Evolutionary conservation across 2,797 vertebrate species (phyloP).

Genomic region (Poeciliopsis infans): DNA sequence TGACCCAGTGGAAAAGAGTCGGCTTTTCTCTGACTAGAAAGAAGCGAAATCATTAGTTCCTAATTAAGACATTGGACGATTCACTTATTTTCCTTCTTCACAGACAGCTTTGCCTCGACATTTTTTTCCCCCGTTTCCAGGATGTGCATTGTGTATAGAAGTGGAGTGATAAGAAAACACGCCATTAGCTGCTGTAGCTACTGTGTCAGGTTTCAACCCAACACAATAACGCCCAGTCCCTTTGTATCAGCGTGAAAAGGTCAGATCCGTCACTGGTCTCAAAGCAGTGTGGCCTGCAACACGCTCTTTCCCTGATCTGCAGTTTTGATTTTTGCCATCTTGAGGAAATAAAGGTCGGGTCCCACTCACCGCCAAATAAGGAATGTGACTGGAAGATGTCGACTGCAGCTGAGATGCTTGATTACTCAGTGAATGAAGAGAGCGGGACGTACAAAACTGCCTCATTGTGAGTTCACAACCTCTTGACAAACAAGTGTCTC

Average conservation of each 20-base stretch:
- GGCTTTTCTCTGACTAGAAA: conserved; percentile 22
- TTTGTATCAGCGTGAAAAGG: conserved; percentile 61
- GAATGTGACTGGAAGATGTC: conserved; percentile 14
- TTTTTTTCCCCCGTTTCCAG: conserved; percentile 17
- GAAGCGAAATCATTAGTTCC: conserved; percentile 47
- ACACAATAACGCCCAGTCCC: conserved; percentile 48
- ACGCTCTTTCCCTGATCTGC: conserved; percentile 20
- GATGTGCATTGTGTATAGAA: conserved; percentile 27
- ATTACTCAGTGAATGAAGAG: conserved; percentile 23
- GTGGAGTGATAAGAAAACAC: conserved; percentile 33
- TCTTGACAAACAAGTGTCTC: conserved; percentile 31
- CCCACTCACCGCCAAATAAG: neutral
- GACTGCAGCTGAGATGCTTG: conserved; percentile 25
- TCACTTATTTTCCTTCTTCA: conserved; percentile 49
- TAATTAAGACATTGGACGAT: conserved; percentile 53
- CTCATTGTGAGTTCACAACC: conserved; percentile 17
- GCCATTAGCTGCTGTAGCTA: conserved; percentile 38
- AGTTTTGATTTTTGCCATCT: conserved; percentile 31
- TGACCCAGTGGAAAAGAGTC: conserved; percentile 17
- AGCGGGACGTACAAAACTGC: conserved; percentile 21
- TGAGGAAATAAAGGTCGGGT: conserved; percentile 10
- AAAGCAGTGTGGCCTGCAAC: conserved; percentile 26
- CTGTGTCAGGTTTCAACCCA: conserved; percentile 17
- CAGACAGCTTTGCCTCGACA: conserved; percentile 20
- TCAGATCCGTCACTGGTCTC: conserved; percentile 48